Percentiles rank a stretch among this genome's conserved stretches.
These are phyloP conservation scores for Oenanthe oenanthe DNA, from an alignment of 2,113 vertebrate genomes.

Conservation along the genomic window DNA sequence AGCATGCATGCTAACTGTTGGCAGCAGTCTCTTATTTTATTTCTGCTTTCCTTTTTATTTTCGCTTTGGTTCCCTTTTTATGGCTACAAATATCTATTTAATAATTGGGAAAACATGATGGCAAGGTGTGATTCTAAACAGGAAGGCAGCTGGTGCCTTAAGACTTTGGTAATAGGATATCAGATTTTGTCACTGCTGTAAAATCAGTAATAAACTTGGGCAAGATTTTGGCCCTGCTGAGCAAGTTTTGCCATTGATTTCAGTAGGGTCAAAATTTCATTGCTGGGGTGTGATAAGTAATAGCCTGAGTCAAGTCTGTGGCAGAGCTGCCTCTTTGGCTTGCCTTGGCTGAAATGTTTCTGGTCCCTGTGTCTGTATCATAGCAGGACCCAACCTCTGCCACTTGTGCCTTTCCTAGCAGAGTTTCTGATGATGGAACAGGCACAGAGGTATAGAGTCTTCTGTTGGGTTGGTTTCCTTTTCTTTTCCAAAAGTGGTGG, in stretches of 20 bases:
- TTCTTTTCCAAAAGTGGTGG: background rate
- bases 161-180: slow-evolving; percentile 2
- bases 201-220: background rate
- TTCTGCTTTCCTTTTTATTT: slow-evolving; percentile 2
- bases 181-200: background rate
- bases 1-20: background rate
- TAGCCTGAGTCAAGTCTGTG: background rate
- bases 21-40: background rate
- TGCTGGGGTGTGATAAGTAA: background rate
- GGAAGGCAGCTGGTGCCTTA: background rate
- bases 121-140: background rate
- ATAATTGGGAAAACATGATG: background rate
- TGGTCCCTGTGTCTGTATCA: background rate
- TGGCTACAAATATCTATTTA: slow-evolving; percentile 8
- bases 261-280: background rate
- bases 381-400: background rate
- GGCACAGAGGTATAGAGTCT: background rate
- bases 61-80: background rate
- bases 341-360: background rate
- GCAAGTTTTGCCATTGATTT: background rate
- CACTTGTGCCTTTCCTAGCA: background rate
- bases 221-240: background rate
- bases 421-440: background rate
- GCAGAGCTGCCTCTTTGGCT: background rate
- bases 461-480: background rate